Base-by-base conservation (phyloP, 1,140 invertebrate genomes). In the Lerema accius region DNA sequence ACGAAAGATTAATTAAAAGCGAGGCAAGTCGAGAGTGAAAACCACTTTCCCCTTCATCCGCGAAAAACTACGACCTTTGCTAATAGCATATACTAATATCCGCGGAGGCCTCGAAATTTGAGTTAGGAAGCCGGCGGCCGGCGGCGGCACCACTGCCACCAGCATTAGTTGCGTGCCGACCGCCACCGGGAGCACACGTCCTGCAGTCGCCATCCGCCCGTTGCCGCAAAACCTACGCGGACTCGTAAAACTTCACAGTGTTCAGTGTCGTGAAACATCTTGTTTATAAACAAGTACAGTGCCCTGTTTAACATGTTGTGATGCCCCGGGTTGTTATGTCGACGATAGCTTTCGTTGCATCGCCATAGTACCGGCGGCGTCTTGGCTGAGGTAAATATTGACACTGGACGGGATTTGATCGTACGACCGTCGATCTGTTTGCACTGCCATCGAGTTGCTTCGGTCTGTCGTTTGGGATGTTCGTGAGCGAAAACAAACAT, bases 371-470 rank as follows among this genome's bases (percentile, higher is more conserved):
- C 72, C 67, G 76, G 77, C 81, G 77, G 71, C 67, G 68, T 64
- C 63, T 73, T 64, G 67, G 61, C 55, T 60, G 75, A 80, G 82
- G 84, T 86, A 86, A 89, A 89, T 86, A 89, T 84, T 82, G 74
- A 76, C 72, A 65, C 39, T 65, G 59, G 61, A 65, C 56, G 63
- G 58, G 56, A 67, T 65, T 63, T 43, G 64, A 60, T 63, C 50
- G 58, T 53, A 35, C 65, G 37, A 63, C 26, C 65, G 68, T 37
- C 45, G 64, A 63, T 69, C 59, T 85, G 65, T 82, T 85, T 83
- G 65, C 70, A 61, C 62, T 74, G 51, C 69, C 62, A 71, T 78
- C 65, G 55, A 65, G 58, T 60, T 55, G 43, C 66, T 65, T 56
- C 58, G 63, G 16, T 63, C 56, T 42, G 3, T 37, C 23, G 56